Percentiles rank a stretch among this genome's conserved stretches.
These are phyloP conservation scores for Bubo blakistoni DNA, from an alignment of 2,113 vertebrate species.

Conservation along the genomic window DNA sequence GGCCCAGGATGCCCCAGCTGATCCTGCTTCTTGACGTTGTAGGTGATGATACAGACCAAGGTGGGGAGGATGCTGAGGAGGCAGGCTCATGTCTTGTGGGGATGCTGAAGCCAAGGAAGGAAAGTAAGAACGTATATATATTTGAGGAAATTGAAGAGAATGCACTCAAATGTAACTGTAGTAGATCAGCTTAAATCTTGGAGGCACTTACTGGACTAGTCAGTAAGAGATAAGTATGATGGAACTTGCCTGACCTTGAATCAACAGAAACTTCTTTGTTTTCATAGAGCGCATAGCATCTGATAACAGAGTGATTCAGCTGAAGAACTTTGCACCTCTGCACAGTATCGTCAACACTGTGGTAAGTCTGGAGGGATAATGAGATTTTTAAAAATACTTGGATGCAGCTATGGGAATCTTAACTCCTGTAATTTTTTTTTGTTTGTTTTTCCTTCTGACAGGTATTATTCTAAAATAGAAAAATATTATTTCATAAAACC, in stretches of 20 bases:
- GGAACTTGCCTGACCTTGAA: background rate
- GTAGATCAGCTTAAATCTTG: background rate
- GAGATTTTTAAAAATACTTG: background rate
- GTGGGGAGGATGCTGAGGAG: background rate
- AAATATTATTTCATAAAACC: conserved; percentile 16
- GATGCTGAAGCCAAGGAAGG: background rate
- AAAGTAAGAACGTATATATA: background rate
- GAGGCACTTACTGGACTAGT: background rate
- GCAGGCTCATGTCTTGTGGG: background rate
- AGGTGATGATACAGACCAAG: background rate
- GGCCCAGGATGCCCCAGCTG: background rate
- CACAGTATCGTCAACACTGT: background rate
- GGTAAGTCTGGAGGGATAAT: background rate
- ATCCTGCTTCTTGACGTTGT: background rate
- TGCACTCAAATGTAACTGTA: background rate
- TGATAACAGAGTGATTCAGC: background rate
- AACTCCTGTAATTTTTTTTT: background rate
- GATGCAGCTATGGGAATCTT: background rate
- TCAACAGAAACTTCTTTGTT: conserved; percentile 8
- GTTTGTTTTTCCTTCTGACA: conserved; percentile 6
- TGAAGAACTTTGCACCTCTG: background rate
- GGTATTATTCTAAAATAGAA: conserved; percentile 29
- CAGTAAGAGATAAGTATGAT: background rate
- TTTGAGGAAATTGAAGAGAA: background rate
- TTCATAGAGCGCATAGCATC: background rate